Percentiles rank a stretch among this genome's conserved stretches.
Evolutionary conservation across 2,797 vertebrate species (phyloP).

Genomic region (Sebastes nivosus): DNA sequence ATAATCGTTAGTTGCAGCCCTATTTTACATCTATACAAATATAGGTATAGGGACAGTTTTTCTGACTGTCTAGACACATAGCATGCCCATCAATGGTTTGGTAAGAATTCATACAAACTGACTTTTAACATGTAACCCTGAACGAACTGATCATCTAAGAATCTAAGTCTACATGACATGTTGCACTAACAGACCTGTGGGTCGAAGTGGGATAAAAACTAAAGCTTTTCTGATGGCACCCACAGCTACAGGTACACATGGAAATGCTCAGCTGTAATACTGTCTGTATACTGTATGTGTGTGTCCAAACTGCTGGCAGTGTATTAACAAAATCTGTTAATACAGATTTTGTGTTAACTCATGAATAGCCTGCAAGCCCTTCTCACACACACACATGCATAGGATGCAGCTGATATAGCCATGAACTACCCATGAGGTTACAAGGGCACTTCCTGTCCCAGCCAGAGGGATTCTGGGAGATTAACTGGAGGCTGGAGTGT

Average conservation of each 20-base stretch:
- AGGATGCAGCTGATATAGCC: conserved; percentile 37
- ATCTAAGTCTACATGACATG: background rate
- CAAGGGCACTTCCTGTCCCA: conserved; percentile 55
- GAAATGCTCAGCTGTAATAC: background rate
- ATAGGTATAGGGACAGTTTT: background rate
- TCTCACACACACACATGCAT: conserved; percentile 1
- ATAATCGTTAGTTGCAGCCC: background rate
- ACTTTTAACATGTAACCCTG: background rate
- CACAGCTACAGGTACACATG: background rate
- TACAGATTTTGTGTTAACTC: conserved; percentile 17
- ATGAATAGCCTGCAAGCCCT: background rate
- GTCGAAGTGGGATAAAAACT: background rate
- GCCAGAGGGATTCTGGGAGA: conserved; percentile 53
- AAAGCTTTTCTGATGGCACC: background rate
- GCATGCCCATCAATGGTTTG: background rate
- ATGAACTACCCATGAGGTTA: conserved; percentile 36
- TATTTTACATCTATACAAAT: background rate
- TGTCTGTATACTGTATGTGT: background rate
- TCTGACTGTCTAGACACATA: background rate
- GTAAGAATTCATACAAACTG: background rate
- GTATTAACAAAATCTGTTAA: too few species aligned
- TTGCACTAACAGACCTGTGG: background rate
- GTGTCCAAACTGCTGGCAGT: background rate
- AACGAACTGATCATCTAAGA: background rate
- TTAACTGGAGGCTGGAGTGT: conserved; percentile 28